Evolutionary conservation across 2,113 vertebrate genomes (phyloP), one percentile per base, ranked within the genome.

Genomic region (Mormyrus lacerda): DNA sequence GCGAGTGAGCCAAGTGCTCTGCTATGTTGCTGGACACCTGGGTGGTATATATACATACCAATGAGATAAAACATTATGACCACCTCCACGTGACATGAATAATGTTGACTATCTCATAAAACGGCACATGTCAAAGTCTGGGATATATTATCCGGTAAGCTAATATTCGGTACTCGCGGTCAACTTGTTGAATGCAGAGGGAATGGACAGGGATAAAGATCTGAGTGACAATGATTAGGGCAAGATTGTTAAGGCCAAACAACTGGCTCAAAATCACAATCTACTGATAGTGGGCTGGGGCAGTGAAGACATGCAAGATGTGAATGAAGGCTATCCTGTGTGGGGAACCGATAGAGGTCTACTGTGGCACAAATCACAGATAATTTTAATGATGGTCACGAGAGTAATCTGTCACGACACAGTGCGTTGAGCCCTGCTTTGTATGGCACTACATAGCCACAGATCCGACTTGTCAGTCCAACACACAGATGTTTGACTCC

Each of bases 21-120:
- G 97, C 97, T 89, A 98, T 94, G 0, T 96, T 97, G 93, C 96
- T 97, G 88, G 97, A 98, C 4, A 97, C 97, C 97, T 76, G 55
- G 0, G 2, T 61, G 55, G 55, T n/a, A 61, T 97, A 93, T 19
- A 91, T 3, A 50, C n/a, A 85, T 13, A 9, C 55, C 55, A n/a
- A 61, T 61, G 24, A 61, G 24, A 21, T 19, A 55, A 21, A 24
- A 55, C 53, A 61, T n/a, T n/a, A 61, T 2, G 55, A 61, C 55
- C 55, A 61, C 21, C 21, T 61, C 58, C 24, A n/a, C 2, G 2
- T n/a, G 55, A 61, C 55, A 61, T 8, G 55, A 61, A 61, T n/a
- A 61, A 61, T n/a, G 24, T 61, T 61, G 21, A n/a, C 21, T 7
- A 61, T 61, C 55, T 61, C 9, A 7, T n/a, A 61, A n/a, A n/a